Evolutionary conservation across 92 coral and sea anemone genomes (phyloP).

Genomic region (Galaxea fascicularis): DNA sequence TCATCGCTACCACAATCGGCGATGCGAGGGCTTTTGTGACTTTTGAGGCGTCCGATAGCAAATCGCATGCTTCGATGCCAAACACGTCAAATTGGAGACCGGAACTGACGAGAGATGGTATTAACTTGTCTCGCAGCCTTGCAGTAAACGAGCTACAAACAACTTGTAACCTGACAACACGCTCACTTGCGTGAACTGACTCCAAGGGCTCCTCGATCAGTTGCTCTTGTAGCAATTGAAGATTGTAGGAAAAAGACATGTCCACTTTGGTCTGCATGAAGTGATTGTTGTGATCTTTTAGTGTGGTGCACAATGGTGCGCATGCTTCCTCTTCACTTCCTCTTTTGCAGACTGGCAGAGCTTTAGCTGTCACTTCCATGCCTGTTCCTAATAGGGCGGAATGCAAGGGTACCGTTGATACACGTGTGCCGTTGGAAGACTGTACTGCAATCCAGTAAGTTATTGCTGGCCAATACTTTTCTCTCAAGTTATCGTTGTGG

Average conservation of each 20-base stretch:
- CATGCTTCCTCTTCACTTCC: background rate
- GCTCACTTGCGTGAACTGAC: constrained; percentile 7
- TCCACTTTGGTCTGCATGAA: constrained; percentile 18
- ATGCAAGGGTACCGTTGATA: background rate
- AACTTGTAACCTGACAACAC: no score
- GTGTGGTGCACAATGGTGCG: background rate
- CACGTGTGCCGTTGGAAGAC: background rate
- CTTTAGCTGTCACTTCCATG: constrained; percentile 1
- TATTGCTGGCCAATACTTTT: constrained; percentile 16
- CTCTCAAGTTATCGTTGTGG: background rate
- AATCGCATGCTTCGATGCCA: constrained; percentile 19
- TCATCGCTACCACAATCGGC: constrained; percentile 33
- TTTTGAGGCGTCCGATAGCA: constrained; percentile 2
- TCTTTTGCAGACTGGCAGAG: background rate
- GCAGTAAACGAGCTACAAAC: no score
- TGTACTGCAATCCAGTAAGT: constrained; percentile 2
- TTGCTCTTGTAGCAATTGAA: constrained; percentile 18
- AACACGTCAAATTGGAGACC: constrained; percentile 23
- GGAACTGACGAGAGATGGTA: no score
- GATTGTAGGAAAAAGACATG: background rate
- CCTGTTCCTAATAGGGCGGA: constrained; percentile 4
- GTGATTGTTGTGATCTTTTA: constrained; percentile 11
- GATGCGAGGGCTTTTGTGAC: constrained; percentile 3
- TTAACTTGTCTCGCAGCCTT: no score
- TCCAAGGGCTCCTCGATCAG: constrained; percentile 12